These are phyloP conservation scores for Montipora foliosa DNA, from an alignment of 64 coral and sea anemone genomes.

Conservation along the genomic window DNA sequence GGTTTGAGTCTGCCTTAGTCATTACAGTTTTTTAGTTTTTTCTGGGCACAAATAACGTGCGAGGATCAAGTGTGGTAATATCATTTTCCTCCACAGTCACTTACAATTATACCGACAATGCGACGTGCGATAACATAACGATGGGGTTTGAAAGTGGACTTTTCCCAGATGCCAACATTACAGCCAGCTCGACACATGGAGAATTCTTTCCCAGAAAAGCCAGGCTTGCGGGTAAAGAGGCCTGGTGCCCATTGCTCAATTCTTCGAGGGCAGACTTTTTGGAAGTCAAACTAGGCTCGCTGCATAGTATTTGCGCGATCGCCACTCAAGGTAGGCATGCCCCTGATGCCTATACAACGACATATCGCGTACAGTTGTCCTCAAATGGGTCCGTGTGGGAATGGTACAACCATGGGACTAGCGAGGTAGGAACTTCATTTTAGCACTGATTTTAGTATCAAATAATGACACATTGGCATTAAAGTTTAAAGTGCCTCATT, in stretches of 20 bases:
- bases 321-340: conserved; percentile 11
- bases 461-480: too few relatives aligned
- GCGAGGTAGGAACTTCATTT: background rate
- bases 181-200: background rate
- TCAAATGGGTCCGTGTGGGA: conserved; percentile 5
- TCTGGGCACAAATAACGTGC: too few relatives aligned
- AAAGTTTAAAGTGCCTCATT: too few relatives aligned
- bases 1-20: too few relatives aligned
- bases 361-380: conserved; percentile 15
- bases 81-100: background rate
- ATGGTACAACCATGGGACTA: conserved; percentile 8
- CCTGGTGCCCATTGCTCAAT: conserved; percentile 12
- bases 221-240: conserved; percentile 9
- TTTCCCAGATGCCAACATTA: background rate
- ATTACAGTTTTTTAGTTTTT: too few relatives aligned
- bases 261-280: background rate
- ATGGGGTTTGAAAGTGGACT: conserved; percentile 27
- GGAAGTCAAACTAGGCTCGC: background rate
- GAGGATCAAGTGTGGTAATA: too few relatives aligned
- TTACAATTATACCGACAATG: background rate
- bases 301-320: background rate
- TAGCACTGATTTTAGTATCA: too few relatives aligned
- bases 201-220: background rate
- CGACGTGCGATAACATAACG: background rate
- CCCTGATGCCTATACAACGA: background rate